Percentiles rank a stretch among this genome's conserved stretches.
phyloP scores from a whole-genome alignment of 2,113 vertebrate species.

The Mesoclemmys tuberculata region DNA sequence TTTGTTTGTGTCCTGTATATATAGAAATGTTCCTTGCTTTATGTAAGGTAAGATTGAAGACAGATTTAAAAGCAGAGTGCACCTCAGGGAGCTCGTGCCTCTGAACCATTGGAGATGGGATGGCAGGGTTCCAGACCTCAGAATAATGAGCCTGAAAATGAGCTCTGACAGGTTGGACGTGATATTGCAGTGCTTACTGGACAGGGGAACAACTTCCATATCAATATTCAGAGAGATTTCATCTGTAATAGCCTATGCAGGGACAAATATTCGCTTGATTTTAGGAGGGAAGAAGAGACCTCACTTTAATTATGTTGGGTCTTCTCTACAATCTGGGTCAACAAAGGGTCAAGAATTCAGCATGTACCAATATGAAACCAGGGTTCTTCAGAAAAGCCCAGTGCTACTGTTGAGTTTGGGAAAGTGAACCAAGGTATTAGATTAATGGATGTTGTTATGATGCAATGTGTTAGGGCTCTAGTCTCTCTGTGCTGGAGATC shows the following conservation, averaged over 20 bases:
- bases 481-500: neutral
- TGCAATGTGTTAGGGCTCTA: fast-evolving
- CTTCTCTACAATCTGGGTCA: neutral
- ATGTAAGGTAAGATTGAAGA: neutral
- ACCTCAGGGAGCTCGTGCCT: neutral
- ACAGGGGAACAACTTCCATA: fast-evolving
- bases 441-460: neutral
- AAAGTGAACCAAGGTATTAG: fast-evolving
- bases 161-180: neutral
- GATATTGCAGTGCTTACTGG: fast-evolving
- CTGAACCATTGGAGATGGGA: neutral
- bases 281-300: neutral
- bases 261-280: neutral
- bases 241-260: neutral
- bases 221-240: neutral
- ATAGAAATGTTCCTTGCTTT: neutral
- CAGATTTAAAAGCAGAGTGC: neutral
- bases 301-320: neutral
- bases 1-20: fast-evolving
- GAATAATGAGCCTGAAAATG: neutral
- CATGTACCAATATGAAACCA: fast-evolving
- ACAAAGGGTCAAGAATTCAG: neutral
- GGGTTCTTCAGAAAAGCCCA: neutral
- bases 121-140: neutral
- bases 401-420: fast-evolving